Percentiles rank a stretch among this genome's conserved stretches.
Conservation (phyloP, 2,888 invertebrate species). For the Phrixothrix hirtus region DNA sequence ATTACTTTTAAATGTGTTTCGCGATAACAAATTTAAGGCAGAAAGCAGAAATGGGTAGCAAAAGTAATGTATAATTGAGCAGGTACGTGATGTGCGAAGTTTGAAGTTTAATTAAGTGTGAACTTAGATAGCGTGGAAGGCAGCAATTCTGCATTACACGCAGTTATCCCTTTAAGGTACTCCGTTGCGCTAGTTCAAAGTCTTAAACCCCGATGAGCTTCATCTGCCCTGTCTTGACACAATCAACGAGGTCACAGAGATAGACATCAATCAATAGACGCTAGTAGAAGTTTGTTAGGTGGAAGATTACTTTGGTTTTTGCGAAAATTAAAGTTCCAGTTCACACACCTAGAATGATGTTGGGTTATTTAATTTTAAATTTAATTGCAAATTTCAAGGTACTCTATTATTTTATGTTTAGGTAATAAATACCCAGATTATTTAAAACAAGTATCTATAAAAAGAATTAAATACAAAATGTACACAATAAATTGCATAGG, state of each 20-base stretch:
- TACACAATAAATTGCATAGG: too few relatives aligned
- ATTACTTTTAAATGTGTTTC: too few relatives aligned
- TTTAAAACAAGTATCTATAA: too few relatives aligned
- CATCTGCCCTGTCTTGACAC: constrained; percentile 11
- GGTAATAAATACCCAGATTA: too few relatives aligned
- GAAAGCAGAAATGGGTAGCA: background rate
- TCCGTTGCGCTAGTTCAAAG: constrained; percentile 11
- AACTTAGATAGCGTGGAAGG: constrained; percentile 26
- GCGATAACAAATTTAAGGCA: background rate
- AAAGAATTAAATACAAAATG: too few relatives aligned
- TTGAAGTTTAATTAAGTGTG: constrained; percentile 42
- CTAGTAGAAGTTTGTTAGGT: constrained; percentile 18
- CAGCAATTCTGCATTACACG: constrained; percentile 13
- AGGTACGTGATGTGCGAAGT: constrained; percentile 30
- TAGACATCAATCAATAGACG: constrained; percentile 19
- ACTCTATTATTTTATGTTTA: too few relatives aligned
- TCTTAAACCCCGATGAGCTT: constrained; percentile 14
- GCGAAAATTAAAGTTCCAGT: too few relatives aligned
- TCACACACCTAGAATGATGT: too few relatives aligned
- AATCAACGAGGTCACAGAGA: constrained; percentile 20
- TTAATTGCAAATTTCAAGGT: too few relatives aligned
- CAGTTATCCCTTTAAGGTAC: constrained; percentile 4
- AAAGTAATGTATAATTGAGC: constrained; percentile 12
- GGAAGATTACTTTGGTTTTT: constrained; percentile 17
- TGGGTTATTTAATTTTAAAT: too few relatives aligned